These are phyloP conservation scores for Himalopsyche tibetana DNA, from an alignment of 2,888 invertebrate species.

Conservation along the genomic window DNA sequence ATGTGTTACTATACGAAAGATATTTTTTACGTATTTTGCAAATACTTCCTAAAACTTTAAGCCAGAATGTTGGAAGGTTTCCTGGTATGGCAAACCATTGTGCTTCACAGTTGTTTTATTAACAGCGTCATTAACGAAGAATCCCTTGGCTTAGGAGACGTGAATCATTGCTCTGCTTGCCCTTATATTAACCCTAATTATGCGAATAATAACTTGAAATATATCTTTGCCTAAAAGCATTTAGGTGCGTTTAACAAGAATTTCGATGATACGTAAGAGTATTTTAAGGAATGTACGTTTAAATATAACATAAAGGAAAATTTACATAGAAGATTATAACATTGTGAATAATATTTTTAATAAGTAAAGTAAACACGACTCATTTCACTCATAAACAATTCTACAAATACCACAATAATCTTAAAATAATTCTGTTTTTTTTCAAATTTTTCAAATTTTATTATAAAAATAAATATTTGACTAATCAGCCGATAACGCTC, in stretches of 20 bases:
- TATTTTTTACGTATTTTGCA: too few relatives aligned
- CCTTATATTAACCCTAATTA: conserved; percentile 42
- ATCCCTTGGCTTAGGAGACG: conserved; percentile 41
- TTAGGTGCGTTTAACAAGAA: conserved; percentile 17
- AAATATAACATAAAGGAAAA: neutral
- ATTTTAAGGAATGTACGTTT: neutral
- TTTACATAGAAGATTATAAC: too few relatives aligned
- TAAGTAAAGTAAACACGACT: too few relatives aligned
- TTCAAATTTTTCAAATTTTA: too few relatives aligned
- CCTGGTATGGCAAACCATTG: conserved; percentile 14
- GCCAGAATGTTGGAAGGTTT: neutral
- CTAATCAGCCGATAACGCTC: too few relatives aligned
- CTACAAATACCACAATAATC: too few relatives aligned
- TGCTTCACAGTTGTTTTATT: conserved; percentile 47
- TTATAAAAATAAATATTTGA: too few relatives aligned
- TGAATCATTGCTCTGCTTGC: conserved; percentile 41
- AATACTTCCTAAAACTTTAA: neutral
- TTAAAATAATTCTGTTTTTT: too few relatives aligned
- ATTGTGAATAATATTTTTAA: too few relatives aligned
- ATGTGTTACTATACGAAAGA: too few relatives aligned
- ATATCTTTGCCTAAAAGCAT: conserved; percentile 13
- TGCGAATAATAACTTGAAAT: conserved; percentile 25
- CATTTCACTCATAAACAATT: too few relatives aligned
- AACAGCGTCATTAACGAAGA: conserved; percentile 50
- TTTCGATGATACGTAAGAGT: neutral